phyloP scores from a whole-genome alignment of 92 coral and sea anemone genomes.

The Metridium senile region DNA sequence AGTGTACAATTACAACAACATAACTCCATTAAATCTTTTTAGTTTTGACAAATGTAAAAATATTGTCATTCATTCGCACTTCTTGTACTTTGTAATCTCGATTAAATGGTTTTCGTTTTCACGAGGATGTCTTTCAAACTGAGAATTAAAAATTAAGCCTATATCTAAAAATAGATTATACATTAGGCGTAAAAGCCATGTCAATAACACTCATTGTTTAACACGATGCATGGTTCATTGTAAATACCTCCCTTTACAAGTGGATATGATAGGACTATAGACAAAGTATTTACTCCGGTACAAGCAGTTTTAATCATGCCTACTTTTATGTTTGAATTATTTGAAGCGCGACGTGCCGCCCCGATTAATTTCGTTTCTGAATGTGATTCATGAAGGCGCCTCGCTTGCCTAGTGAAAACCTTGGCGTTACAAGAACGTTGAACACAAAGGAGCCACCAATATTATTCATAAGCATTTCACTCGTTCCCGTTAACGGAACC shows the following conservation, averaged over 20 bases:
- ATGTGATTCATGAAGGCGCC: not conserved
- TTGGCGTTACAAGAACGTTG: not conserved
- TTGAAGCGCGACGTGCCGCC: not conserved
- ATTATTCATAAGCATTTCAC: not conserved
- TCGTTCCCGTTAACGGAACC: constrained; percentile 6
- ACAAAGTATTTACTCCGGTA: not conserved
- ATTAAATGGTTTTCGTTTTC: not conserved
- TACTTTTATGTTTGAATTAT: not conserved
- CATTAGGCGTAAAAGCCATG: constrained; percentile 13
- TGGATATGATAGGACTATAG: not conserved
- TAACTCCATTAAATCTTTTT: not conserved
- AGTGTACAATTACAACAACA: not conserved
- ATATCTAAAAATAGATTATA: constrained; percentile 6
- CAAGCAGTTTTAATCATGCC: not conserved
- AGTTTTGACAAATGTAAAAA: not conserved
- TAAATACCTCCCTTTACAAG: not conserved
- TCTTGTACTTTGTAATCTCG: no score
- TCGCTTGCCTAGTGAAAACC: not conserved
- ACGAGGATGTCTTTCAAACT: not conserved
- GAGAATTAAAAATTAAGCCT: constrained; percentile 5
- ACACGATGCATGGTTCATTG: not conserved
- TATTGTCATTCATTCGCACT: no score
- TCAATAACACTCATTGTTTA: constrained; percentile 19
- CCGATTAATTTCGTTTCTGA: not conserved
- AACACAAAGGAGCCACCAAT: not conserved